Evolutionary conservation across 2,888 invertebrate species (phyloP), one percentile per base, ranked within the genome.

Genomic region (Ctena decussata): DNA sequence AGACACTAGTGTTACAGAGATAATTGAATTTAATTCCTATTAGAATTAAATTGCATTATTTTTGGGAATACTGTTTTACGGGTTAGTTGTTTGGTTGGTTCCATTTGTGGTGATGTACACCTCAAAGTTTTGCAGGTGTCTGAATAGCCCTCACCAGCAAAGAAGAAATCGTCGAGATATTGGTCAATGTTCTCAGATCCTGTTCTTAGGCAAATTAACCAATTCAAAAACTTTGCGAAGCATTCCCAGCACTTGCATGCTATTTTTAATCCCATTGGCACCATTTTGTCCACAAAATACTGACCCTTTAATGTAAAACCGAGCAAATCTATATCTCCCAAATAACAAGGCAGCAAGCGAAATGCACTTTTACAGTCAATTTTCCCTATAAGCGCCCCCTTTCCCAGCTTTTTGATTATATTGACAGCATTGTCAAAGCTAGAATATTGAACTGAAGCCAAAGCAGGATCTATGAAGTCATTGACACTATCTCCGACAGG

Each of bases 321-420:
- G 1, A 80, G 44, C 37, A 80, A 24, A 41, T 70, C 72, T 39
- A 80, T 80, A 41, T 80, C 77, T 15, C 69, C 77, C 44, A 49
- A 69, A 24, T 49, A 44, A 0, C 76, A 37, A 8, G 77, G 80
- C 18, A 74, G 70, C 27, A 75, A 24, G 60, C 70, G 57, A 71
- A 83, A 83, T 8, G 83, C 83, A 37, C 69, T 69, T 32, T 77
- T 65, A 30, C 79, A 69, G 60, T 84, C 76, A 18, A 74, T 75
- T 44, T 78, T 79, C 5, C 49, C 79, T 70, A 83, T 75, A 2
- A 44, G 44, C 18, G 75, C 79, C 24, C n/a, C 21, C 27, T 53
- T 65, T 6, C 79, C 79, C n/a, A 79, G 27, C 6, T 18, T 30
- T 41, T 76, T 69, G 18, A 83, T 73, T 8, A 77, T 80, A 15